Base-by-base conservation (phyloP, 1,140 invertebrate genomes). In the Mactra quadrangularis region DNA sequence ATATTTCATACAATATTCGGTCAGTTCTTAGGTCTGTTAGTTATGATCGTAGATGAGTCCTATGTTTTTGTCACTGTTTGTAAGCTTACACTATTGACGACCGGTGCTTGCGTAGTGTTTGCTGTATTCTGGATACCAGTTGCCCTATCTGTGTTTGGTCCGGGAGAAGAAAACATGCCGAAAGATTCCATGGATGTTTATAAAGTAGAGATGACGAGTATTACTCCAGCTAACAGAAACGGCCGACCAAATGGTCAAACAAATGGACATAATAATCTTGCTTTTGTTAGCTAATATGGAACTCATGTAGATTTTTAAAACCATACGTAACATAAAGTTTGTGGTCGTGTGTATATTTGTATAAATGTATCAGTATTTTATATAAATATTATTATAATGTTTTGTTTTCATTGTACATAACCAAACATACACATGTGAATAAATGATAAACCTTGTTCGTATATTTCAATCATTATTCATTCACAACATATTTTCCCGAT, bases 61-160 rank as follows among this genome's bases (percentile, higher is more conserved):
- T 74, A 74, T 25, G 71, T 74, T 6, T 74, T 74, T 59, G 55
- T 57, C 0, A 74, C 71, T 15, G 33, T 74, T 13, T 74, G 53
- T 9, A 31, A 74, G 33, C 13, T 74, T 0, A 45, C 55, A 13
- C 53, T 74, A n/a, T 35, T 74, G 11, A 60, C 55, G 11, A 57
- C 55, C 27, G 33, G 31, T 45, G 27, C 47, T 35, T 59, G 53
- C 27, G 35, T 59, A 0, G 19, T 59, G 38, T 50, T 59, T 35
- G 25, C 55, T 3, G 25, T 74, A 17, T 35, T 74, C 13, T 74
- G 41, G 41, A 27, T 74, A 45, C 71, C 71, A 0, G 59, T 35
- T 15, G 9, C 59, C 3, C 25, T 74, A 13, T 1, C 38, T 11
- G 25, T 74, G 3, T 9, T 60, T 33, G 71, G 71, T 9, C 31